Base-by-base conservation (phyloP, 2,113 vertebrate genomes). In the Cavia aperea region DNA sequence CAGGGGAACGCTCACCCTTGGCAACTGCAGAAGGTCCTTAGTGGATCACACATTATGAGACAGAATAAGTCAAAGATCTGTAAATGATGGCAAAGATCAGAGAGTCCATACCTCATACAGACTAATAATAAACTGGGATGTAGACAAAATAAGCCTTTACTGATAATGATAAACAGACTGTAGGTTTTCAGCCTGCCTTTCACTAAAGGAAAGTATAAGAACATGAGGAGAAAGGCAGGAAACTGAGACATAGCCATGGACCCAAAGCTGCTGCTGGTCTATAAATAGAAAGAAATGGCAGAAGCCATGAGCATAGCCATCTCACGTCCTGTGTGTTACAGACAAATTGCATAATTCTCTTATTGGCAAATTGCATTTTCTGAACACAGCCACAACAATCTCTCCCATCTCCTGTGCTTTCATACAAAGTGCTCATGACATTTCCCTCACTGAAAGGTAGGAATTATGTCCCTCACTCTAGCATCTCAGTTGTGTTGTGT, bases 241-340 rank as follows among this genome's bases (percentile, higher is more conserved):
- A 82, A 51, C 23, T 62, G 54, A 87, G 51, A 81, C 79, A 46
- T 77, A 86, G 79, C 82, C 77, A 88, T 58, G 75, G 65, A 73
- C 46, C 93, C 14, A 21, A 84, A 93, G 78, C 62, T 49, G 36
- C 3, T 12, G 36, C 63, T 65, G 84, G 56, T n/a, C 82, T 88
- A 82, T 24, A 87, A 91, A 86, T 15, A 94, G 84, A 94, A 88
- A 82, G 49, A 65, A 72, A 89, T 0, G 19, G 9, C 81, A 93
- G 63, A 29, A 88, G 21, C 46, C 43, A 77, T 29, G 63, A 86
- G 66, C 11, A 89, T 21, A 87, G 65, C 46, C 81, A 73, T 46
- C 78, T 88, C 31, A 18, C 68, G 21, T 13, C 12, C 49, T 66
- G n/a, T 33, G 0, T 31, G 23, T 29, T 13, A 54, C 33, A 92